Conservation (phyloP, 2,888 invertebrate species). For the Cremastinae sp. region DNA sequence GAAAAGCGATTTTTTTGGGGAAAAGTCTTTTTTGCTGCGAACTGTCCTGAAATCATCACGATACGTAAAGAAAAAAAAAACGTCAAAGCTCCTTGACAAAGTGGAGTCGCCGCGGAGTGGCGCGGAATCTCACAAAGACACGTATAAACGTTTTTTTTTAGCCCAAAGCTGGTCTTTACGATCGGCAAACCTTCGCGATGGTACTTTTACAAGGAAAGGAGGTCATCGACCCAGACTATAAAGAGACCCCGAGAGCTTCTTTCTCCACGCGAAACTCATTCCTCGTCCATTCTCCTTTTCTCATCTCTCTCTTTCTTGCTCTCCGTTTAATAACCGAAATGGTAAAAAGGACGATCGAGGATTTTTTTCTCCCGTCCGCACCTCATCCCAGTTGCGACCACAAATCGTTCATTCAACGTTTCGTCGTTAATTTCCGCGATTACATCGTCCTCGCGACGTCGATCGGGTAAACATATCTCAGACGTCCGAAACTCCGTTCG, state of each 20-base stretch:
- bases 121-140: too few species aligned
- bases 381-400: background rate
- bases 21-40: too few species aligned
- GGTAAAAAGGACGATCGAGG: background rate
- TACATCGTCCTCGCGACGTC: too few species aligned
- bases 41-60: too few species aligned
- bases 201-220: constrained; percentile 16
- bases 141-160: too few species aligned
- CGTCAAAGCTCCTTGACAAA: too few species aligned
- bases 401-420: background rate
- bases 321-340: background rate
- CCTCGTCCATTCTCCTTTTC: background rate
- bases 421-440: too few species aligned
- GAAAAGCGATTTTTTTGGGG: too few species aligned
- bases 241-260: background rate
- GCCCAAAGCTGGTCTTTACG: background rate
- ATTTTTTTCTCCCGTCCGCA: background rate
- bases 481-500: too few species aligned
- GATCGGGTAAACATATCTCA: too few species aligned
- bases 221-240: constrained; percentile 26
- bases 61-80: too few species aligned
- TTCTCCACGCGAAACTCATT: background rate
- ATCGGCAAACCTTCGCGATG: background rate
- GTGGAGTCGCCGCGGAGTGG: too few species aligned
- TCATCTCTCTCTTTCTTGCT: background rate